Evolutionary conservation across 2,113 vertebrate genomes (phyloP).

Genomic region (Aegotheles bennettii): DNA sequence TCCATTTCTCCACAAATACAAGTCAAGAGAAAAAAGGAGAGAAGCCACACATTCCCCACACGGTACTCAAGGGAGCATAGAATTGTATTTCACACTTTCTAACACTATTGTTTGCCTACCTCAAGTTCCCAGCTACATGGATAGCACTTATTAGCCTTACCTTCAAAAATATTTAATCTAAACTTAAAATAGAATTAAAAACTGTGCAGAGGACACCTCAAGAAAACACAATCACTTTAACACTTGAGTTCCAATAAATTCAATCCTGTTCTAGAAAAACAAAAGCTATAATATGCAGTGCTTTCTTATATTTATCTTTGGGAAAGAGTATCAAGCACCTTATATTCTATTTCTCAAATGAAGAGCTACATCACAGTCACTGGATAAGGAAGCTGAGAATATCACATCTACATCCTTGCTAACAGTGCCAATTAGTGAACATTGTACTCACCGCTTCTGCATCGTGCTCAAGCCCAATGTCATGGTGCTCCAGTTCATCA

Average conservation of each 20-base stretch:
- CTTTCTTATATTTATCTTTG: neutral
- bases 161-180: neutral
- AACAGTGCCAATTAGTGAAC: neutral
- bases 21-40: neutral
- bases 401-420: neutral
- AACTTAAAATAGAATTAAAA: neutral
- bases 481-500: constrained; percentile 93
- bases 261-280: neutral
- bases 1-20: neutral
- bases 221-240: neutral
- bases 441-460: constrained; percentile 81
- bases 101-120: neutral
- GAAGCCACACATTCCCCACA: neutral
- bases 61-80: neutral
- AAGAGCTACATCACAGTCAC: neutral
- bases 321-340: neutral
- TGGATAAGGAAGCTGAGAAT: neutral
- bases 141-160: neutral
- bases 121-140: neutral
- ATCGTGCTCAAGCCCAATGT: constrained; percentile 85
- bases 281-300: neutral
- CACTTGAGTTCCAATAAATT: neutral
- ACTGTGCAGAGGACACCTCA: neutral
- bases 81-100: neutral
- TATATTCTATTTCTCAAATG: neutral